Evolutionary conservation across 1,140 invertebrate species (phyloP).

Genomic region (Pseudachorutes palmiensis): DNA sequence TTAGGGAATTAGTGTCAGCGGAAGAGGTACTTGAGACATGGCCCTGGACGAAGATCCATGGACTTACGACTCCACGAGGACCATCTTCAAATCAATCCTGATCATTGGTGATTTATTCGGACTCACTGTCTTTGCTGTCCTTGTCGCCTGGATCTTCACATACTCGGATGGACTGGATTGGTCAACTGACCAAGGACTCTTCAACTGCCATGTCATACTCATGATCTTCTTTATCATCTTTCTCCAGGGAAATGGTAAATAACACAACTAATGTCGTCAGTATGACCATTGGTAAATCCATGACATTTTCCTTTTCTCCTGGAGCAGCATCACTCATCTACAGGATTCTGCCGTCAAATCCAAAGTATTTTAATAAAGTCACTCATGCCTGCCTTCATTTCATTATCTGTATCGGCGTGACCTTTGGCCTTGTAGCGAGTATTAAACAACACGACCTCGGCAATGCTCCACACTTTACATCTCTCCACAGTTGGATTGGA

Average conservation of each 20-base stretch:
- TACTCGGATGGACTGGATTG: not conserved
- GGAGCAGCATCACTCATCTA: constrained; percentile 32
- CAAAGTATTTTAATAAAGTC: constrained; percentile 31
- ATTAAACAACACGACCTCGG: constrained; percentile 12
- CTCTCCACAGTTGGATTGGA: constrained; percentile 31
- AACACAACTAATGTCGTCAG: too few species aligned
- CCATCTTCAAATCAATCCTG: not conserved
- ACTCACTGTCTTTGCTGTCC: not conserved
- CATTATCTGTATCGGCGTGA: constrained; percentile 18
- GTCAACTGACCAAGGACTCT: not conserved
- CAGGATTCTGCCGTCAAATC: constrained; percentile 28
- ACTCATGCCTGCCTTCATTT: constrained; percentile 34
- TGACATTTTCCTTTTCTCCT: too few species aligned
- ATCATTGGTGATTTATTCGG: not conserved
- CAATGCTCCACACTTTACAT: constrained; percentile 22
- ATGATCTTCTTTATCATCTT: not conserved
- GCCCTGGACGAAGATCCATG: not conserved
- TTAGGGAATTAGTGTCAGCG: not conserved
- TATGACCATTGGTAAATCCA: too few species aligned
- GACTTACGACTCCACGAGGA: not conserved
- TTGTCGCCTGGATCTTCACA: not conserved
- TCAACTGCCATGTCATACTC: not conserved
- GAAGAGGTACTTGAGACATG: not conserved
- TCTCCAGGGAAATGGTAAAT: not conserved
- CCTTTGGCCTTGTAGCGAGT: constrained; percentile 18